phyloP scores from a whole-genome alignment of 2,113 vertebrate species.

The Noturus placidus region DNA sequence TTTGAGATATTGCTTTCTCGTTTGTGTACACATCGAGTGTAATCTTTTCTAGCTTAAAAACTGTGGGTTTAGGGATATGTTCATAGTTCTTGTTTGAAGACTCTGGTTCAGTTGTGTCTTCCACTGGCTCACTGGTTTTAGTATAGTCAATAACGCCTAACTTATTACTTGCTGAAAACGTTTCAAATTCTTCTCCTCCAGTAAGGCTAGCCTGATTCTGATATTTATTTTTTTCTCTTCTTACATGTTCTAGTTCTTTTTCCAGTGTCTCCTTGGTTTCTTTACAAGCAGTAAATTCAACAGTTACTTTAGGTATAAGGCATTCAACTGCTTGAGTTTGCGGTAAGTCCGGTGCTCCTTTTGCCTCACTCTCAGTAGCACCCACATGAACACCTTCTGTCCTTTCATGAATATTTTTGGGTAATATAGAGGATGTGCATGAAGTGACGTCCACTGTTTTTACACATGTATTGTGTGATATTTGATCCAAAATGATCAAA shows the following conservation, averaged over 20 bases:
- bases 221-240: not conserved
- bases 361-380: not conserved
- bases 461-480: not conserved
- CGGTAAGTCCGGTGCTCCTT: not conserved
- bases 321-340: not conserved
- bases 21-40: slow-evolving; percentile 33
- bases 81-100: slow-evolving; percentile 13
- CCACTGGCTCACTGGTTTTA: not conserved
- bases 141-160: not conserved
- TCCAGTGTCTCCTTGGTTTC: not conserved
- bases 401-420: not conserved
- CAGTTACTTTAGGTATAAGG: not conserved
- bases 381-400: not conserved
- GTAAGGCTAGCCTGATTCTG: not conserved
- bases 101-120: not conserved
- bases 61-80: not conserved
- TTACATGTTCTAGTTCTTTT: not conserved
- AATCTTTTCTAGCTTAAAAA: slow-evolving; percentile 36
- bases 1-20: slow-evolving; percentile 30
- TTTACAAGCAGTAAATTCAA: not conserved
- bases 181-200: slow-evolving; percentile 1
- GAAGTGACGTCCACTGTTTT: not conserved
- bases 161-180: not conserved
- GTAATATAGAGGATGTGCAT: not conserved
- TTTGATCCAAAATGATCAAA: not conserved